Evolutionary conservation across 2,113 vertebrate genomes (phyloP), one percentile per base, ranked within the genome.

Genomic region (Ornithorhynchus anatinus): DNA sequence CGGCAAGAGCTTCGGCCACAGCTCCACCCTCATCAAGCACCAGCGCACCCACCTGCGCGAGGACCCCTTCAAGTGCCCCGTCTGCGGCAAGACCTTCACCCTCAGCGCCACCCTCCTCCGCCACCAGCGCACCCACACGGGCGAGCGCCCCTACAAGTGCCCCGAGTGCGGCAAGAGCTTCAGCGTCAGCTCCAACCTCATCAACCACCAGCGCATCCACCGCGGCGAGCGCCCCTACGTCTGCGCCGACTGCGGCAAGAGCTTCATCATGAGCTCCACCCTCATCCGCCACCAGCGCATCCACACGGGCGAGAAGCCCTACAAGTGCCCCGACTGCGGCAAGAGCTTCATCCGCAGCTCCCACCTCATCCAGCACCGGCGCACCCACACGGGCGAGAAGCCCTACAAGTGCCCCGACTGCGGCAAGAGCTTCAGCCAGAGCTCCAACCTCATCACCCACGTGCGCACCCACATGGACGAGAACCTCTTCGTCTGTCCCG

Each of bases 331-430:
- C 3, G 82, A 89, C 60, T 95, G 94, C 5, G 89, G 92, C 27
- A 95, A 95, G 80, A 88, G 92, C 3, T 95, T 95, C 19, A 91
- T 91, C 51, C 93, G 91, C 72, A 95, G 93, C 78, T 92, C 91
- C 16, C 93, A 93, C 8, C 87, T 95, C 58, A 88, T 78, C 71
- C 93, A 94, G 79, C 94, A 95, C 84, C 93, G 92, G 57, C 91
- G 94, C 64, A 95, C 94, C 3, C 94, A 95, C 88, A 95, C 94
- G 0, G 94, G 94, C 4, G 94, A 95, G 86, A 94, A 94, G 84
- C 93, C 94, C 13, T 95, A 94, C 29, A 92, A 86, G 7, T 95
- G 94, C 25, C 60, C 77, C 0, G 92, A 93, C 59, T 95, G 94
- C 2, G 94, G 94, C 42, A 95, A 95, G 58, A 92, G 94, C 84